These are phyloP conservation scores for Darevskia nairensis DNA, from an alignment of 2,797 vertebrate species.

Conservation along the genomic window DNA sequence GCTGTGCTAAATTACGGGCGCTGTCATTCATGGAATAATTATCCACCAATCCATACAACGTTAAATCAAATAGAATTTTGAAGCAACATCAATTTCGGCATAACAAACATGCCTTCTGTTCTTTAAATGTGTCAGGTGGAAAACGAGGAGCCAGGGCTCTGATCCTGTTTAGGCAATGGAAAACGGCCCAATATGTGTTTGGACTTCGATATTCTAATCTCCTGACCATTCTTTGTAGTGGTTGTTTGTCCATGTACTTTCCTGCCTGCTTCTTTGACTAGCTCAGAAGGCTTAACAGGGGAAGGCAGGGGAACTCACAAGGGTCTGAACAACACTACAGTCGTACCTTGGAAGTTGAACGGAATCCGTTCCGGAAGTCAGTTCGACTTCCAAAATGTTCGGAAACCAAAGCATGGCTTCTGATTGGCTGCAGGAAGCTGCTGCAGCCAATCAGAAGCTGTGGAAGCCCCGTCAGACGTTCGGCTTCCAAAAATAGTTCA, in stretches of 20 bases:
- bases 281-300: not conserved
- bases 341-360: too few species aligned
- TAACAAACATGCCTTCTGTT: conserved; percentile 4
- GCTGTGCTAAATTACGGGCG: conserved; percentile 10
- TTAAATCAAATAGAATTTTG: conserved; percentile 34
- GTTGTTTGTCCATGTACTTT: not conserved
- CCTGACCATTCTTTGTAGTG: not conserved
- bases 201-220: not conserved
- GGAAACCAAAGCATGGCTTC: too few species aligned
- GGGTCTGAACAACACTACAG: not conserved
- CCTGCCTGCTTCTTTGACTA: not conserved
- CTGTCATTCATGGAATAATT: not conserved
- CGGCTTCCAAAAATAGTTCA: too few species aligned
- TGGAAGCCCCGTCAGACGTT: too few species aligned
- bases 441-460: too few species aligned
- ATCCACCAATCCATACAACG: not conserved
- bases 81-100: conserved; percentile 29
- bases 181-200: not conserved
- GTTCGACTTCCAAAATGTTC: too few species aligned
- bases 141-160: conserved; percentile 12
- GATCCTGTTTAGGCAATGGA: not conserved
- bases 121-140: conserved; percentile 33
- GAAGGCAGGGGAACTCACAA: not conserved
- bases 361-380: too few species aligned
- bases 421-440: too few species aligned